A percentile compares a stretch with the other conserved stretches of the same genome.
Conservation (phyloP, 2,888 invertebrate species). For the Drosophila melanosoma region DNA sequence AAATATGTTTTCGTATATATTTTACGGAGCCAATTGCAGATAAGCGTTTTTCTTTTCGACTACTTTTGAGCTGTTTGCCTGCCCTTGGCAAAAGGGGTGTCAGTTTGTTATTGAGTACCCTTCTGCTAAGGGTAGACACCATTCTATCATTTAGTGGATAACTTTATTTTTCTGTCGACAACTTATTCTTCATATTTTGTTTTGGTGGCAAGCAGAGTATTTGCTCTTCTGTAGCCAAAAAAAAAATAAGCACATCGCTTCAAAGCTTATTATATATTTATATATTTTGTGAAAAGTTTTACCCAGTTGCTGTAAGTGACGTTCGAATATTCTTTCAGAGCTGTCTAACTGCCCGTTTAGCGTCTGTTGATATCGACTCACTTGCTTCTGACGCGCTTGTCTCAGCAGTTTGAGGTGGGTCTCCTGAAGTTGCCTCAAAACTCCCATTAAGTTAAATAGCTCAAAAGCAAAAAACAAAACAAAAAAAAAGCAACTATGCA, state of each 20-base stretch:
- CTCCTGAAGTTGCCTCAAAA: constrained; percentile 9
- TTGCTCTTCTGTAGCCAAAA: neutral
- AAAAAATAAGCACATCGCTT: neutral
- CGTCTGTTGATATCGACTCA: constrained; percentile 39
- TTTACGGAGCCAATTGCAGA: constrained; percentile 75
- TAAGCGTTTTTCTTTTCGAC: constrained; percentile 71
- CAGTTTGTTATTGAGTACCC: neutral
- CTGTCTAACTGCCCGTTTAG: constrained; percentile 44
- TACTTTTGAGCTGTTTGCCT: constrained; percentile 53
- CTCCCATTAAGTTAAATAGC: constrained; percentile 14
- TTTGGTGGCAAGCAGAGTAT: neutral
- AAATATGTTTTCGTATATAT: constrained; percentile 71
- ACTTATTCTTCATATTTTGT: too few species aligned
- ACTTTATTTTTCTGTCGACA: neutral
- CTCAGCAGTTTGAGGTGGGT: constrained; percentile 48
- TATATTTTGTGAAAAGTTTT: constrained; percentile 61
- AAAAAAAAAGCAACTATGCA: constrained; percentile 62
- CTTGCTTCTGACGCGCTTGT: constrained; percentile 42
- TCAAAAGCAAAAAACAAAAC: neutral
- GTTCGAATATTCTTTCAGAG: constrained; percentile 17
- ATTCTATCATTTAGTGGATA: neutral
- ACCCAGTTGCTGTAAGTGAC: constrained; percentile 26
- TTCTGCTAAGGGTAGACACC: neutral
- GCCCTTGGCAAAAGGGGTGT: constrained; percentile 34
- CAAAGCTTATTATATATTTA: constrained; percentile 43